A percentile compares a stretch with the other conserved stretches of the same genome.
Evolutionary conservation across 2,113 vertebrate species (phyloP).

Genomic region (Alosa alosa): DNA sequence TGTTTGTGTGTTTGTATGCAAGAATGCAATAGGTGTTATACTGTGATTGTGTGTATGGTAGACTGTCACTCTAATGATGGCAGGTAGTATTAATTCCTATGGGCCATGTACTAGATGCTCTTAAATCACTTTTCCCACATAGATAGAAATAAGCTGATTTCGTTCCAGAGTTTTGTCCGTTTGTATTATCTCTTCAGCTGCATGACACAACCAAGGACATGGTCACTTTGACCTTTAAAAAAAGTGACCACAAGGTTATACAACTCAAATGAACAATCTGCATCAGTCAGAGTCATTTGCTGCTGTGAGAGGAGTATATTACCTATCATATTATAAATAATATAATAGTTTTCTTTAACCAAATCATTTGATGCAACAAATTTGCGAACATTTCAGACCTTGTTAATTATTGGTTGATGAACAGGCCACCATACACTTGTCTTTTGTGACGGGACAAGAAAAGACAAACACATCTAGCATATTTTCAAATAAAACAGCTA

Average conservation of each 20-base stretch:
- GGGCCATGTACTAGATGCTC: background rate
- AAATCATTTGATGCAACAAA: no score
- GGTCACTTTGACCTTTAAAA: background rate
- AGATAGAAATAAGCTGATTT: background rate
- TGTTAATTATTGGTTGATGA: no score
- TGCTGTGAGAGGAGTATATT: no score
- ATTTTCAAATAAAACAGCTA: no score
- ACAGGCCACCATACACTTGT: no score
- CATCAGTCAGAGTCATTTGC: background rate
- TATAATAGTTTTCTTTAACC: no score
- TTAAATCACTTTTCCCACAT: background rate
- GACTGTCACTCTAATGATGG: slow-evolving; percentile 15
- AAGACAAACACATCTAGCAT: no score
- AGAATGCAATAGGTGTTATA: background rate
- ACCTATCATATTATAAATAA: no score
- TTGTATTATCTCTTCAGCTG: background rate
- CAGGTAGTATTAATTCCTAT: background rate
- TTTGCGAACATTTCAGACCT: no score
- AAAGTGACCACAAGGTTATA: background rate
- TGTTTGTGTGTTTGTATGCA: background rate
- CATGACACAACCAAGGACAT: background rate
- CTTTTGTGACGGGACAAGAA: no score
- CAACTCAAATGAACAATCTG: background rate
- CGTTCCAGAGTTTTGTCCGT: background rate
- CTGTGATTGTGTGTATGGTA: background rate